A percentile compares a stretch with the other conserved stretches of the same genome.
Conservation (phyloP, 2,888 invertebrate species). For the Diarsia brunnea region DNA sequence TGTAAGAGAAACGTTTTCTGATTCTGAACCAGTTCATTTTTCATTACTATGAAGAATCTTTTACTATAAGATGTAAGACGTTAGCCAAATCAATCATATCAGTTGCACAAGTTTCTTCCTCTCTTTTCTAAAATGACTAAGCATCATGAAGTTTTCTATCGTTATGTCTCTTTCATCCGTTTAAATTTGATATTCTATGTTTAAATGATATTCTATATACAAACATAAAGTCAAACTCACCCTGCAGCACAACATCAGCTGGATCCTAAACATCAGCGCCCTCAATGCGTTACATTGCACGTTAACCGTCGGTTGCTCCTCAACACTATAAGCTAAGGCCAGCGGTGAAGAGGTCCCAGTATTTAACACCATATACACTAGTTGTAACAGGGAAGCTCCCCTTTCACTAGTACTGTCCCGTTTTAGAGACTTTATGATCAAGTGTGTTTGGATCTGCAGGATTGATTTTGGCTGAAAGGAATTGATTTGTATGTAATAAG, state of each 20-base stretch:
- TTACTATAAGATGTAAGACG: neutral
- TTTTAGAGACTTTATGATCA: constrained; percentile 80
- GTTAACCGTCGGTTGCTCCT: constrained; percentile 56
- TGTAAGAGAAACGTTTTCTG: constrained; percentile 51
- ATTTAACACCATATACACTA: constrained; percentile 81
- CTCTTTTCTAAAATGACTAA: too few species aligned
- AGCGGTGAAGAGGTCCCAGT: constrained; percentile 80
- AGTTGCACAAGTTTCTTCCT: too few species aligned
- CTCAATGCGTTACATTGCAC: constrained; percentile 80
- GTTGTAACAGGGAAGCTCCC: constrained; percentile 79
- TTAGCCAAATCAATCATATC: neutral
- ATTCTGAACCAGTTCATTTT: neutral
- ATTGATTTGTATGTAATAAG: neutral
- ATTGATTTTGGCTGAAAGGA: constrained; percentile 80
- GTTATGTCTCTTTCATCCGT: too few species aligned
- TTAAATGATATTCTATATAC: too few species aligned
- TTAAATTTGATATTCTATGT: too few species aligned
- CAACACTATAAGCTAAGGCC: constrained; percentile 73
- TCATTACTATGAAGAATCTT: neutral
- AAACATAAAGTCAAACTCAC: constrained; percentile 71
- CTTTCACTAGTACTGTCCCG: constrained; percentile 79
- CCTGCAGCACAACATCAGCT: constrained; percentile 83
- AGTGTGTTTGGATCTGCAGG: constrained; percentile 80
- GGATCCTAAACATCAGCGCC: constrained; percentile 85
- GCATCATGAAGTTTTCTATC: neutral